Conservation (phyloP, 2,888 invertebrate species). For the Heliconius ethilla region DNA sequence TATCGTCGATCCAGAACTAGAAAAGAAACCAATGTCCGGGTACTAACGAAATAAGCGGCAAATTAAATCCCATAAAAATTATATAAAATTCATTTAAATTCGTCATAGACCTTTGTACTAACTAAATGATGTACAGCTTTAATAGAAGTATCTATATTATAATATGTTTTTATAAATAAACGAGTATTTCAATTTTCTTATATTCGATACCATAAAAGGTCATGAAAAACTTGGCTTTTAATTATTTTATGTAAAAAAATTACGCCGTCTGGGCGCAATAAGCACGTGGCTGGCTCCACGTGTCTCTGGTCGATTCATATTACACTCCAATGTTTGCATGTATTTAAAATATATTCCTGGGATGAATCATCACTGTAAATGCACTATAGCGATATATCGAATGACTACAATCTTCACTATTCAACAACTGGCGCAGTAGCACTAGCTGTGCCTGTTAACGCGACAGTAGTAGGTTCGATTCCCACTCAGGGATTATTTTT, state of each 20-base stretch:
- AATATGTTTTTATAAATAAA: conserved; percentile 3
- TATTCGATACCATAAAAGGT: not conserved
- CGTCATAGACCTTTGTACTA: conserved; percentile 12
- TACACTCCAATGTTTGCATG: not conserved
- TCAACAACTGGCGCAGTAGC: too few species aligned
- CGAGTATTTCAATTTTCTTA: not conserved
- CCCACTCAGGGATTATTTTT: too few species aligned
- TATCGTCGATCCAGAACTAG: conserved; percentile 2
- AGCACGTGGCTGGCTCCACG: not conserved
- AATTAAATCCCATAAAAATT: conserved; percentile 10
- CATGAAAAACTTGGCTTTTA: not conserved
- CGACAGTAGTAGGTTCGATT: too few species aligned
- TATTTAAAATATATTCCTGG: not conserved
- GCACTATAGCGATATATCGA: not conserved
- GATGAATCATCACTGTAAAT: not conserved
- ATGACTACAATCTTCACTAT: not conserved
- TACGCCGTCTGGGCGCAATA: not conserved
- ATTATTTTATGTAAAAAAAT: not conserved
- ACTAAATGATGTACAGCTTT: not conserved
- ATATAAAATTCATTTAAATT: conserved; percentile 14
- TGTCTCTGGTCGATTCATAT: not conserved
- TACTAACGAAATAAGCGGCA: conserved; percentile 15
- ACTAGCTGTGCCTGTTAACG: too few species aligned
- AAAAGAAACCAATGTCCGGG: not conserved
- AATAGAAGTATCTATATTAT: not conserved